phyloP scores from a whole-genome alignment of 2,888 invertebrate genomes.

The Drosophila helvetica region DNA sequence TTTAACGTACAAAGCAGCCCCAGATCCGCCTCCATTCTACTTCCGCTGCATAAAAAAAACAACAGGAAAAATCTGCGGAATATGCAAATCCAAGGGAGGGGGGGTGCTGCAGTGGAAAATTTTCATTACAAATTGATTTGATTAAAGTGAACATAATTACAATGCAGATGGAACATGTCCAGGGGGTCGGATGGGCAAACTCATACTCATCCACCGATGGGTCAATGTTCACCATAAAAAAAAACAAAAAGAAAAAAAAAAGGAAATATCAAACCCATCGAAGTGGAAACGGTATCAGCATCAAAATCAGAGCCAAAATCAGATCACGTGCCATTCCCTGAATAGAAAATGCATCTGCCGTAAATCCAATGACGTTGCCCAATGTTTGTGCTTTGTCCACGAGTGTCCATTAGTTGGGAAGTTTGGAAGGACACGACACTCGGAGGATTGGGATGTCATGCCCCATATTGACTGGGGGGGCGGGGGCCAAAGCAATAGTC shows the following conservation, averaged over 20 bases:
- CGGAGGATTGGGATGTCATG: no score
- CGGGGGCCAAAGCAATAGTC: no score
- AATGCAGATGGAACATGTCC: conserved; percentile 67
- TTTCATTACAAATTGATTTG: conserved; percentile 66
- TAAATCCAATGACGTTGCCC: conserved; percentile 26
- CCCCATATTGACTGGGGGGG: no score
- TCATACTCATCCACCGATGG: neutral
- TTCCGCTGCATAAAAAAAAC: conserved; percentile 13
- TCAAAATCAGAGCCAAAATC: neutral
- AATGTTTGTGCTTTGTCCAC: neutral
- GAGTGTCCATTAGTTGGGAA: neutral
- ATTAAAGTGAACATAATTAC: conserved; percentile 74
- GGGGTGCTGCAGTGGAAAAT: conserved; percentile 55
- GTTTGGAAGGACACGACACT: neutral
- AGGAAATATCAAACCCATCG: conserved; percentile 8
- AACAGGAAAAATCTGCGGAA: conserved; percentile 52
- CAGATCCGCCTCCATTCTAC: neutral
- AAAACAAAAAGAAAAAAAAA: neutral
- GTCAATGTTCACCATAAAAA: conserved; percentile 35
- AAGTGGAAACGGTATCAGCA: neutral
- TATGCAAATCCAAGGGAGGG: conserved; percentile 58
- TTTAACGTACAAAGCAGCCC: conserved; percentile 31
- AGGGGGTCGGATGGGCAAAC: neutral
- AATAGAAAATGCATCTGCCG: conserved; percentile 5
- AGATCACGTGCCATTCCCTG: conserved; percentile 1